Percentiles rank a stretch among this genome's conserved stretches.
Conservation (phyloP, 1,140 invertebrate species). For the Leptinotarsa undecemlineata region DNA sequence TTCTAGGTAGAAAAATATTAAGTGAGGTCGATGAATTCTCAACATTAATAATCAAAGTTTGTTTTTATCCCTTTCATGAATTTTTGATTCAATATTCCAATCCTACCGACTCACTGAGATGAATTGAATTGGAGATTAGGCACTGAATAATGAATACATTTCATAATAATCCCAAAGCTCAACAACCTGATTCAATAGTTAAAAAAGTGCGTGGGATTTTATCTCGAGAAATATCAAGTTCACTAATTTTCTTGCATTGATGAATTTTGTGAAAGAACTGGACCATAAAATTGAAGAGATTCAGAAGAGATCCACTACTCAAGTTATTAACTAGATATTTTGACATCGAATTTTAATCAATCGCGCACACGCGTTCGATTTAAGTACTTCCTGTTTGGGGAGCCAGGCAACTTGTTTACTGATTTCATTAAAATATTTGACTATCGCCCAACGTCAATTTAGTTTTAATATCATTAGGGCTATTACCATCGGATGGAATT, state of each 20-base stretch:
- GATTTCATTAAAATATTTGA: conserved; percentile 19
- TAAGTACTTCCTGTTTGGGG: conserved; percentile 10
- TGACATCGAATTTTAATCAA: conserved; percentile 1
- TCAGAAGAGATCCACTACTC: not conserved
- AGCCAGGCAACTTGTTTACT: conserved; percentile 14
- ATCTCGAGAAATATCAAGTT: not conserved
- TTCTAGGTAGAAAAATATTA: no score
- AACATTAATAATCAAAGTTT: no score
- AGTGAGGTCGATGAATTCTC: no score
- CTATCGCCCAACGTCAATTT: conserved; percentile 17
- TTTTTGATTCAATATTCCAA: no score
- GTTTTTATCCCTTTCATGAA: no score
- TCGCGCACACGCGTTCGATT: not conserved
- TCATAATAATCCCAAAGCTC: no score
- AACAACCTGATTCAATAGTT: no score
- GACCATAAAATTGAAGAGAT: not conserved
- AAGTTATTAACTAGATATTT: conserved; percentile 4
- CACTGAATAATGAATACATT: no score
- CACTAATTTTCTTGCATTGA: not conserved
- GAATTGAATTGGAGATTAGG: no score
- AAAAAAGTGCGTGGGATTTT: not conserved
- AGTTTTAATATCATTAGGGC: conserved; percentile 20
- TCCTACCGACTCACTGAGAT: no score
- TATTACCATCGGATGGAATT: conserved; percentile 1
- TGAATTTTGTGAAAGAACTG: not conserved